A percentile compares a stretch with the other conserved stretches of the same genome.
Evolutionary conservation across 2,797 vertebrate species (phyloP).

Genomic region (Manis crassicaudata): DNA sequence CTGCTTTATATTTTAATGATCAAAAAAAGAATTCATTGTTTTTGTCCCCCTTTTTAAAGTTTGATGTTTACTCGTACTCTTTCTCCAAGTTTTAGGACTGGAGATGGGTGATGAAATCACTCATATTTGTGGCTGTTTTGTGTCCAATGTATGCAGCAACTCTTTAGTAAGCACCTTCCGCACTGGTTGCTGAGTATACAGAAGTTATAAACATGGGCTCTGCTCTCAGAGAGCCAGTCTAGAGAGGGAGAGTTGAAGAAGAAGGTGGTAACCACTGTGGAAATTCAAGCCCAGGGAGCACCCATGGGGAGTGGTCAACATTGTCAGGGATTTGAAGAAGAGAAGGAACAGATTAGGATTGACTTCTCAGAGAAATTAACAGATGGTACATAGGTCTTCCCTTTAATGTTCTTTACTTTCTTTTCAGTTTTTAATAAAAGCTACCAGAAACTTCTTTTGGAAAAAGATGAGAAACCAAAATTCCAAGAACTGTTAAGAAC

Average conservation of each 20-base stretch:
- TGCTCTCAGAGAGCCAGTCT: neutral
- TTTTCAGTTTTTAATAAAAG: conserved; percentile 53
- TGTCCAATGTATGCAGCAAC: neutral
- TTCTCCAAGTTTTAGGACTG: neutral
- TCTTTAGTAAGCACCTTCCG: neutral
- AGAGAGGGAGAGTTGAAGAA: neutral
- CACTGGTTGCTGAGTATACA: neutral
- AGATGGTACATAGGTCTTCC: neutral
- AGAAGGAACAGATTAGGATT: neutral
- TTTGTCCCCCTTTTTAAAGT: neutral
- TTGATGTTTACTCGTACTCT: neutral
- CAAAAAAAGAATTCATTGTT: neutral
- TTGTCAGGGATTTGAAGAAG: neutral
- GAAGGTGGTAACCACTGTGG: neutral
- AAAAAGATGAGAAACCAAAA: conserved; percentile 50
- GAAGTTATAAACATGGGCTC: neutral
- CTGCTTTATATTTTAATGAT: neutral
- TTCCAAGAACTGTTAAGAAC: neutral
- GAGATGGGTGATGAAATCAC: neutral
- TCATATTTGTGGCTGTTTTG: neutral
- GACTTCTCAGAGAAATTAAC: conserved; percentile 4
- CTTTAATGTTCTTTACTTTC: conserved; percentile 31
- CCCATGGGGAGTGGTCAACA: neutral
- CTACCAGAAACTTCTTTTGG: neutral
- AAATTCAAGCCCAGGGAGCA: neutral